These are phyloP conservation scores for Octonoba sinensis DNA, from an alignment of 2,888 invertebrate species.

Conservation along the genomic window DNA sequence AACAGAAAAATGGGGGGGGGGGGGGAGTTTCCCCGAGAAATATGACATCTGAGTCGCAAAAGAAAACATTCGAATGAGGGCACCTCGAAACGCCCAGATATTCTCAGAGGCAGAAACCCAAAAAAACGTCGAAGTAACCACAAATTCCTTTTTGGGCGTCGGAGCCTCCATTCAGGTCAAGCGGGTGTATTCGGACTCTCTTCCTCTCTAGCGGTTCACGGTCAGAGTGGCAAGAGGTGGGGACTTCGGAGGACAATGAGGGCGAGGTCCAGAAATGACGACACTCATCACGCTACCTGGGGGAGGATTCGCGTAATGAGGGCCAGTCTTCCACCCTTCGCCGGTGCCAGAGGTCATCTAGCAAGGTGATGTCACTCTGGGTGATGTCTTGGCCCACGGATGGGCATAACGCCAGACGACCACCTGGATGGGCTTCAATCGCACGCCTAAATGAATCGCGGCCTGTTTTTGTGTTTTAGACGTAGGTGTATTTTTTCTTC, in stretches of 20 bases:
- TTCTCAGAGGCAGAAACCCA: too few relatives aligned
- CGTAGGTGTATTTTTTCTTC: too few relatives aligned
- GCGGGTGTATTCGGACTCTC: slow-evolving; percentile 47
- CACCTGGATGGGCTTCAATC: slow-evolving; percentile 26
- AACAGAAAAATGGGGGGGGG: too few relatives aligned
- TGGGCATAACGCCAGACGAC: slow-evolving; percentile 40
- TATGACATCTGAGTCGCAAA: too few relatives aligned
- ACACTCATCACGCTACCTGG: slow-evolving; percentile 28
- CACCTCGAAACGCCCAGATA: too few relatives aligned
- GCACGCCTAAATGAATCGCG: too few relatives aligned
- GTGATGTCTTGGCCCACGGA: slow-evolving; percentile 35
- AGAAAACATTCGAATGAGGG: too few relatives aligned
- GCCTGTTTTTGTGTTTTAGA: too few relatives aligned
- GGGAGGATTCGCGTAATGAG: slow-evolving; percentile 50
- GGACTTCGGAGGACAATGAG: slow-evolving; percentile 57
- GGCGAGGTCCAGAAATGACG: slow-evolving; percentile 55
- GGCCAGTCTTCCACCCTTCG: slow-evolving; percentile 54
- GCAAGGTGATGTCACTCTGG: slow-evolving; percentile 40
- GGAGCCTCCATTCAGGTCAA: slow-evolving; percentile 48
- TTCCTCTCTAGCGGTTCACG: slow-evolving; percentile 42
- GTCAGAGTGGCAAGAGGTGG: slow-evolving; percentile 51
- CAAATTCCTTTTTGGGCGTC: slow-evolving; percentile 39
- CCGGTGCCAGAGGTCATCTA: slow-evolving; percentile 54
- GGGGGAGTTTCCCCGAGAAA: too few relatives aligned
- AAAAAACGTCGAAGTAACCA: neutral